Evolutionary conservation across 2,888 invertebrate species (phyloP), one percentile per base, ranked within the genome.

Genomic region (Tachina grossa): DNA sequence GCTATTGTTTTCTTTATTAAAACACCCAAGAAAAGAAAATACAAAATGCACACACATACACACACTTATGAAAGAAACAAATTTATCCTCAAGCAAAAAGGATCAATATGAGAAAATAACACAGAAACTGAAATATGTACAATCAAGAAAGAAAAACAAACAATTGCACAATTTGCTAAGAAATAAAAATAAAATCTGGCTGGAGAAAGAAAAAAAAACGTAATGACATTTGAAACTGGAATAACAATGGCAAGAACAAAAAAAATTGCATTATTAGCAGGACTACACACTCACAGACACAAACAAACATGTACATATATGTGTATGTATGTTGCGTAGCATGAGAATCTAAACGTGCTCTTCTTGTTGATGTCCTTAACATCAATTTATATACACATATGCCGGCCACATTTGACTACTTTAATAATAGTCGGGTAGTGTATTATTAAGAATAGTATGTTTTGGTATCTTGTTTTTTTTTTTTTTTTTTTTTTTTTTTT

Each of bases 161-260:
- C 83, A 85, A 77, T 83, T 85, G 83, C 72, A 75, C 74, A 82
- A 85, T 82, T 85, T 78, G 78, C n/a, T 68, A 63, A 76, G 75
- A 71, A 85, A 69, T 59, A 63, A 57, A 79, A 71, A 78, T 41
- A 66, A 81, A 63, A 49, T 68, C 76, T 63, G 57, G 16, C 11
- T 39, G 55, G 19, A 11, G 11, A 14, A 14, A 57, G 11, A 61
- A 1, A 51, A 71, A n/a, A 19, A 41, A 22, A 57, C 22, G 49
- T 74, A 51, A 66, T 51, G 41, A 68, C 61, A 59, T 65, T n/a
- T 76, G 22, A 76, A 66, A 69, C 13, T 16, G 14, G 14, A 53
- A 75, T n/a, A 61, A 63, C 39, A 75, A 39, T 31, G 16, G 2
- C 43, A 63, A 69, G n/a, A 43, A 16, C 41, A 57, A 51, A 31